These are phyloP conservation scores for Girardinichthys multiradiatus DNA, from an alignment of 2,113 vertebrate genomes.

Conservation along the genomic window DNA sequence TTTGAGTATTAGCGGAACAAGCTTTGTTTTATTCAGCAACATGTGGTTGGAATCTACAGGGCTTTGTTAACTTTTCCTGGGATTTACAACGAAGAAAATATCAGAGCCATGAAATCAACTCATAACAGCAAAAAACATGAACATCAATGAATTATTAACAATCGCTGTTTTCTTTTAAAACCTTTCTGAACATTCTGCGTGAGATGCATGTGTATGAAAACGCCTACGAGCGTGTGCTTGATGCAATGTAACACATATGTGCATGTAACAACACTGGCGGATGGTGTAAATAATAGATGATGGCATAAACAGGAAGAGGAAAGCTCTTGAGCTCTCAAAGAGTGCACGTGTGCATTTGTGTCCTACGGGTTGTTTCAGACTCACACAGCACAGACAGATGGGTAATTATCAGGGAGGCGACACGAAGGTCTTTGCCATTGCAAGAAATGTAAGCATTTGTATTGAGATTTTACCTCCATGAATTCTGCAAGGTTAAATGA, in stretches of 20 bases:
- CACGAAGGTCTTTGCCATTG: slow-evolving; percentile 43
- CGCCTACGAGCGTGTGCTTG: slow-evolving; percentile 19
- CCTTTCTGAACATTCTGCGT: slow-evolving; percentile 40
- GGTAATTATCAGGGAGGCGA: slow-evolving; percentile 68
- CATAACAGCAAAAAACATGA: slow-evolving; percentile 27
- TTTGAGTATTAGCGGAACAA: background rate
- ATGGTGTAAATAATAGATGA: slow-evolving; percentile 78
- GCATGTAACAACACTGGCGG: slow-evolving; percentile 61
- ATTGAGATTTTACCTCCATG: slow-evolving; percentile 18
- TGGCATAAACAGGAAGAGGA: slow-evolving; percentile 74
- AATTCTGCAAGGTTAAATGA: slow-evolving; percentile 22
- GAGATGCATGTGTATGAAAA: slow-evolving; percentile 16
- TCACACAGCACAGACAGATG: slow-evolving; percentile 63
- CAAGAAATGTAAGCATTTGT: slow-evolving; percentile 52
- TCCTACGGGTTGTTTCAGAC: slow-evolving; percentile 64
- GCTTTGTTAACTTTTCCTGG: slow-evolving; percentile 6
- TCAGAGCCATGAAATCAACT: slow-evolving; percentile 30
- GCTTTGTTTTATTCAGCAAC: slow-evolving; percentile 5
- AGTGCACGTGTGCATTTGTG: slow-evolving; percentile 23
- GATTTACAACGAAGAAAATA: slow-evolving; percentile 12
- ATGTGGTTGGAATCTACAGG: slow-evolving; percentile 12
- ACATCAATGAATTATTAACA: slow-evolving; percentile 64
- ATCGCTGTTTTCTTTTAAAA: slow-evolving; percentile 33
- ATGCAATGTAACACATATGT: slow-evolving; percentile 51
- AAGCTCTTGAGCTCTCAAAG: slow-evolving; percentile 49